phyloP scores from a whole-genome alignment of 2,113 vertebrate genomes.

The Eretmochelys imbricata region DNA sequence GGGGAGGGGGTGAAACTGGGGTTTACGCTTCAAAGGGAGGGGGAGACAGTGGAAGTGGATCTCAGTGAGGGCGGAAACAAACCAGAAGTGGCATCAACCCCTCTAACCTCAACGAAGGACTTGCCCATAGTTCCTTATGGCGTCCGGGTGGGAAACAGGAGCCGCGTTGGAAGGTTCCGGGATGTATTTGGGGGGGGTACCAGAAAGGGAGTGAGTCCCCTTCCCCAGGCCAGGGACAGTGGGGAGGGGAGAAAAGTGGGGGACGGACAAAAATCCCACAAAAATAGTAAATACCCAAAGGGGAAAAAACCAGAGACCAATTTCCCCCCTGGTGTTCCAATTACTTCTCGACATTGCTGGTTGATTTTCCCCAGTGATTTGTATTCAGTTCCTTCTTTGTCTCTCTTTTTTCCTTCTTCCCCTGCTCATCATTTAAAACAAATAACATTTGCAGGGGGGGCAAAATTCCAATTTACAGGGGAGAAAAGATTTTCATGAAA shows the following conservation, averaged over 20 bases:
- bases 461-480: background rate
- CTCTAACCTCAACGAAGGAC: accelerated
- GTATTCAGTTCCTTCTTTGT: background rate
- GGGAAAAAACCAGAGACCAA: background rate
- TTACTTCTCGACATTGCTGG: background rate
- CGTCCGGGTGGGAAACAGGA: background rate
- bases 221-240: background rate
- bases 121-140: background rate
- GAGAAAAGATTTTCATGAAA: background rate
- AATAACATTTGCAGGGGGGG: background rate
- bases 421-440: too few species aligned
- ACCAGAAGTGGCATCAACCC: background rate
- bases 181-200: background rate
- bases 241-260: background rate
- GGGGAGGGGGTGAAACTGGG: accelerated
- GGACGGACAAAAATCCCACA: background rate
- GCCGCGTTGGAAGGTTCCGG: background rate
- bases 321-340: background rate
- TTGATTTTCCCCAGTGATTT: background rate
- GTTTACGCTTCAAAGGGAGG: background rate
- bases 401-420: too few species aligned
- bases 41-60: background rate
- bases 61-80: background rate
- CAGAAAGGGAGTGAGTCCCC: too few species aligned
- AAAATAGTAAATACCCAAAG: background rate